These are phyloP conservation scores for Hypselothyrea guttata DNA, from an alignment of 2,888 invertebrate species.

Conservation along the genomic window DNA sequence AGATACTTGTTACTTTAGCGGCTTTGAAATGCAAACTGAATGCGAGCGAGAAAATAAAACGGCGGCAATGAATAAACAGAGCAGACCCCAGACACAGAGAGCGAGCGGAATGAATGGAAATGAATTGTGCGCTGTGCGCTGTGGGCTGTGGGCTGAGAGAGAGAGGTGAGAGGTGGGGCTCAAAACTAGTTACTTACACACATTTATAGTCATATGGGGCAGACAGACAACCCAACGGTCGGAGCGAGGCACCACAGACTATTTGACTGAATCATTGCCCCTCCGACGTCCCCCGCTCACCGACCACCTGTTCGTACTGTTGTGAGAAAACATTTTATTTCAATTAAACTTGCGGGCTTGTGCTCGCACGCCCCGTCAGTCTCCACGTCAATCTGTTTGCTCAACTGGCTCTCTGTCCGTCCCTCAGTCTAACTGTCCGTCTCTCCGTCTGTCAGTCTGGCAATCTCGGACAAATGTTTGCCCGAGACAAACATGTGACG, in stretches of 20 bases:
- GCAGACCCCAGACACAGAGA: slow-evolving; percentile 2
- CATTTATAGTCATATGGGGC: slow-evolving; percentile 66
- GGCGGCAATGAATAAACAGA: slow-evolving; percentile 64
- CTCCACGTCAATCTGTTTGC: not conserved
- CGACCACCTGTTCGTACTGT: slow-evolving; percentile 36
- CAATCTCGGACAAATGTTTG: slow-evolving; percentile 56
- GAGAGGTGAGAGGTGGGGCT: slow-evolving; percentile 11
- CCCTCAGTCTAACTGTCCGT: not conserved
- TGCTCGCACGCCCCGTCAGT: slow-evolving; percentile 9
- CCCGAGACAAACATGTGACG: slow-evolving; percentile 54
- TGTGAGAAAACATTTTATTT: slow-evolving; percentile 64
- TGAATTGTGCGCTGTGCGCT: slow-evolving; percentile 48
- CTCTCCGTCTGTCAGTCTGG: slow-evolving; percentile 5
- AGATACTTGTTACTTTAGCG: slow-evolving; percentile 74
- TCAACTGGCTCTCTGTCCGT: not conserved
- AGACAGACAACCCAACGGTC: slow-evolving; percentile 36
- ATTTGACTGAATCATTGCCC: slow-evolving; percentile 44
- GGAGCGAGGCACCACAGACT: no score
- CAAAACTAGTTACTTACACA: slow-evolving; percentile 66
- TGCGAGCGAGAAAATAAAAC: slow-evolving; percentile 55
- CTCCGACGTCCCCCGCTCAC: slow-evolving; percentile 1
- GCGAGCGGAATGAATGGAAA: slow-evolving; percentile 57
- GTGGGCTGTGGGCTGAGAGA: slow-evolving; percentile 10
- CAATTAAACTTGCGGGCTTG: slow-evolving; percentile 59
- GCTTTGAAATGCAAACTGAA: slow-evolving; percentile 76